Evolutionary conservation across 2,888 invertebrate genomes (phyloP), one percentile per base, ranked within the genome.

Genomic region (Acholoe squamosa): DNA sequence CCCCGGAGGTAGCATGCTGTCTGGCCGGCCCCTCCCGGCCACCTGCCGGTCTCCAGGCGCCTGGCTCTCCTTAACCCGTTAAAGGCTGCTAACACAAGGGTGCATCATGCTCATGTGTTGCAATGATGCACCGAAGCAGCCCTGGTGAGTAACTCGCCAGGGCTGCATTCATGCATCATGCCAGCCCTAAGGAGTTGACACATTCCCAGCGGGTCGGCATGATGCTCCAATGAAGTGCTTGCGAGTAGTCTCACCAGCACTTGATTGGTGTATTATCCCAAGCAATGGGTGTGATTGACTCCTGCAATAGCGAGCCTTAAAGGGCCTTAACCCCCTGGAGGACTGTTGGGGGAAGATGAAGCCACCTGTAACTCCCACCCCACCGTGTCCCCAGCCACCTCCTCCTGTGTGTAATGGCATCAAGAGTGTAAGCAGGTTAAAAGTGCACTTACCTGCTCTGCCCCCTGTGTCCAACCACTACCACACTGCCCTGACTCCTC

Each of bases 381-480:
- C 22, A n/a, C 19, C 14, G 61, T 3, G 61, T 19, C 61, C n/a
- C n/a, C 22, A 14, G n/a, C n/a, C 22, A 61, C 61, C 61, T 61
- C 61, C n/a, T 43, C 43, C 43, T 7, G 43, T 43, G 43, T 7
- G 61, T 61, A 61, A 61, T n/a, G 19, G 61, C 61, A 14, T 61
- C 61, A 61, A 43, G 43, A 10, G 3, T 61, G 61, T 61, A n/a
- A 61, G n/a, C 1, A 61, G 61, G 61, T 61, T n/a, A 61, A 61
- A 61, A 61, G 61, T n/a, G n/a, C 61, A 61, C 61, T 61, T 61
- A 61, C 61, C 61, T 61, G 61, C 61, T 43, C 61, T 61, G 22
- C 61, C 19, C 61, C 61, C 14, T 14, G 14, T 19, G 61, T 19
- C 61, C 61, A 61, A 19, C 12, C n/a, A n/a, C n/a, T n/a, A n/a